Evolutionary conservation across 2,797 vertebrate genomes (phyloP).

Genomic region (Otolemur crassicaudatus): DNA sequence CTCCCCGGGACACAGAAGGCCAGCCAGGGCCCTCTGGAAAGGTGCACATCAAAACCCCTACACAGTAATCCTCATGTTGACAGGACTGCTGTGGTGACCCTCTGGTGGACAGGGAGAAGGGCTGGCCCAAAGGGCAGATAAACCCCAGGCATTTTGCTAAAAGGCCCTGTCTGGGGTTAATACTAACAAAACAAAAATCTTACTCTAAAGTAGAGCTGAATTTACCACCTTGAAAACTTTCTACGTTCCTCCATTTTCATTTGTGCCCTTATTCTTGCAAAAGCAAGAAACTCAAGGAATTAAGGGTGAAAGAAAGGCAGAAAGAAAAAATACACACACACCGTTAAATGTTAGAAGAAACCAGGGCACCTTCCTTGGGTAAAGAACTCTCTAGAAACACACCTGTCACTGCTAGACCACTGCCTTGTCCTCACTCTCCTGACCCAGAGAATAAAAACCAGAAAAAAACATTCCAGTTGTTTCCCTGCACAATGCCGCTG

Average conservation of each 20-base stretch:
- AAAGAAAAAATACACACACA: background rate
- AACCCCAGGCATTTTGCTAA: background rate
- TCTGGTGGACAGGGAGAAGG: background rate
- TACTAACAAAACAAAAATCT: background rate
- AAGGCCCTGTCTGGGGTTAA: slow-evolving; percentile 1
- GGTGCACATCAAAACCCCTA: slow-evolving; percentile 40
- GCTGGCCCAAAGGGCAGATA: slow-evolving; percentile 11
- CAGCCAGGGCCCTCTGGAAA: background rate
- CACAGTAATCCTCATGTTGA: background rate
- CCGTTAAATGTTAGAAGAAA: slow-evolving; percentile 19
- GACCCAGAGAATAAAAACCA: slow-evolving; percentile 49
- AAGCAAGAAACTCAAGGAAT: slow-evolving; percentile 38
- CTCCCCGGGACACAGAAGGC: background rate
- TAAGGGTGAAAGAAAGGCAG: background rate
- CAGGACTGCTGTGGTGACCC: background rate
- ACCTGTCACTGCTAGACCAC: background rate
- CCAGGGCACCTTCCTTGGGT: background rate
- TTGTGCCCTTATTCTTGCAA: background rate
- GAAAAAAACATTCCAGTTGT: background rate
- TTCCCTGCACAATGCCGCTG: background rate
- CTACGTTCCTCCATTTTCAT: background rate
- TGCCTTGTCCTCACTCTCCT: background rate
- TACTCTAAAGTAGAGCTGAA: background rate
- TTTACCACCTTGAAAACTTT: background rate
- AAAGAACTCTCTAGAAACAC: slow-evolving; percentile 58